phyloP scores from a whole-genome alignment of 2,797 vertebrate species.

The Sebastes itinus region DNA sequence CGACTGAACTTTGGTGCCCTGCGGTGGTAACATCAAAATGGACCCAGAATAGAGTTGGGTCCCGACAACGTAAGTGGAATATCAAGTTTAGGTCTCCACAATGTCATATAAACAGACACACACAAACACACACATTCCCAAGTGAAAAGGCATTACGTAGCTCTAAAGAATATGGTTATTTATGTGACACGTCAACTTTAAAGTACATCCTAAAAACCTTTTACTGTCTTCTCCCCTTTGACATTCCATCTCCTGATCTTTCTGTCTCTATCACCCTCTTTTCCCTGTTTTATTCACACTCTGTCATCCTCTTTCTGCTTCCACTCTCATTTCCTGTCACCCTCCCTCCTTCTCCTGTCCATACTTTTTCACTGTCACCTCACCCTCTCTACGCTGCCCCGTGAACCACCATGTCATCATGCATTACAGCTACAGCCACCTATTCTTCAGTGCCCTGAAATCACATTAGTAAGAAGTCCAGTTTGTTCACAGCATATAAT shows the following conservation, averaged over 20 bases:
- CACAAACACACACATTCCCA: background rate
- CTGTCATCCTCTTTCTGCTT: slow-evolving; percentile 29
- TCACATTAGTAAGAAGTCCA: slow-evolving; percentile 10
- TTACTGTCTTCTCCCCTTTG: slow-evolving; percentile 41
- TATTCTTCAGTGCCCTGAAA: slow-evolving; percentile 14
- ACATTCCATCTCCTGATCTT: slow-evolving; percentile 29
- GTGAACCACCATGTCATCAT: slow-evolving; percentile 19
- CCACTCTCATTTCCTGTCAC: slow-evolving; percentile 45
- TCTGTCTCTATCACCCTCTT: slow-evolving; percentile 10
- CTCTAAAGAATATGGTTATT: slow-evolving; percentile 31
- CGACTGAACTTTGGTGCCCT: background rate
- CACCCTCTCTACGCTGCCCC: background rate
- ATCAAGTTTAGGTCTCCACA: background rate
- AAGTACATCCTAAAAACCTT: slow-evolving; percentile 47
- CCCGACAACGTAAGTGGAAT: background rate
- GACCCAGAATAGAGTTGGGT: background rate
- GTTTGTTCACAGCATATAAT: slow-evolving; percentile 11
- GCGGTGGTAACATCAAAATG: background rate
- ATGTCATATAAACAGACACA: background rate
- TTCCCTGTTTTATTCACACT: slow-evolving; percentile 26
- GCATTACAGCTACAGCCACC: slow-evolving; percentile 3
- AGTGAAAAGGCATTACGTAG: slow-evolving; percentile 9
- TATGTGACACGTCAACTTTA: slow-evolving; percentile 35
- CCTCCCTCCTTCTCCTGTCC: slow-evolving; percentile 6
- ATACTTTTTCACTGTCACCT: slow-evolving; percentile 24